phyloP scores from a whole-genome alignment of 2,113 vertebrate genomes.

The Phyllostomus hastatus region DNA sequence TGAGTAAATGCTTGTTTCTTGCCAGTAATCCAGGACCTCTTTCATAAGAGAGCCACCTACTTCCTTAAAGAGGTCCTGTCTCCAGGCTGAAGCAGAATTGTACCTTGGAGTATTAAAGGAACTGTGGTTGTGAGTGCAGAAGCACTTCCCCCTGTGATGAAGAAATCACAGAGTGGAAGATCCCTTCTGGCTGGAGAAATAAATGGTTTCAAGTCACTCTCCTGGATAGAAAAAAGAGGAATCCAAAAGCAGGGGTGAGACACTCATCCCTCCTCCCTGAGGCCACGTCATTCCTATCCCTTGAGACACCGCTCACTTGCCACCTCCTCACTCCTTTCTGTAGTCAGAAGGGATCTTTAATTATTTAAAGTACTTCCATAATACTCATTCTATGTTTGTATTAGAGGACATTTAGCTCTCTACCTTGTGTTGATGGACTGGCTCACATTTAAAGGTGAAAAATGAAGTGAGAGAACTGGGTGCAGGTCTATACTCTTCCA shows the following conservation, averaged over 20 bases:
- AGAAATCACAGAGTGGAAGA: neutral
- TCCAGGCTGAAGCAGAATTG: neutral
- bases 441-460: neutral
- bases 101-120: neutral
- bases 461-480: neutral
- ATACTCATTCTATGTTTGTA: neutral
- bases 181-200: neutral
- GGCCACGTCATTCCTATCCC: neutral
- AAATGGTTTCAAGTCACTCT: neutral
- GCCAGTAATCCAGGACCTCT: neutral
- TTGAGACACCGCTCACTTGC: neutral
- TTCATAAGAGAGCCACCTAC: no score
- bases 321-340: neutral
- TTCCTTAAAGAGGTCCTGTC: neutral
- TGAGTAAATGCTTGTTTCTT: neutral
- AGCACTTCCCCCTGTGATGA: neutral
- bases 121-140: neutral
- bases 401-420: neutral
- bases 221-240: neutral
- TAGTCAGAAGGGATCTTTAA: neutral
- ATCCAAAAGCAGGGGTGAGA: neutral
- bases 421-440: neutral
- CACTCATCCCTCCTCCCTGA: no score
- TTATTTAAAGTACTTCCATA: neutral
- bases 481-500: neutral